These are phyloP conservation scores for Chelonoidis abingdonii DNA, from an alignment of 2,113 vertebrate species.

Conservation along the genomic window DNA sequence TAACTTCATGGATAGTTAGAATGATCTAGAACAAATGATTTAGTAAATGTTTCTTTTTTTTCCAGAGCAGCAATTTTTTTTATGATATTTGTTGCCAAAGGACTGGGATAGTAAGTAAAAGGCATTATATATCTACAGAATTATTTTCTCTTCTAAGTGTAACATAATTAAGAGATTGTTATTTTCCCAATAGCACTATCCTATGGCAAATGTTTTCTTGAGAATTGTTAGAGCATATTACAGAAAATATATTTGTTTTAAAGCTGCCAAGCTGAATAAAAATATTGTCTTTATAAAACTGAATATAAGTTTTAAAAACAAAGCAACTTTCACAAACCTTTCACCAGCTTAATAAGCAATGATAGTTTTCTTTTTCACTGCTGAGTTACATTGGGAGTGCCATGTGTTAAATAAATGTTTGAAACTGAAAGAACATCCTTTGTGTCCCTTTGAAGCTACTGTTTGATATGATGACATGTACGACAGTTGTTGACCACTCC, in stretches of 20 bases:
- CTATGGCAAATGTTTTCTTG: not conserved
- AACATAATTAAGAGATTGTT: not conserved
- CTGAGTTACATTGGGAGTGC: not conserved
- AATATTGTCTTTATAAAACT: not conserved
- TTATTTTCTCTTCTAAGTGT: not conserved
- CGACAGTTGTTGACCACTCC: not conserved
- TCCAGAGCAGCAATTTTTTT: constrained; percentile 21
- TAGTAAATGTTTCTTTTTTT: not conserved
- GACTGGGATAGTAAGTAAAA: constrained; percentile 46
- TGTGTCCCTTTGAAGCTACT: not conserved
- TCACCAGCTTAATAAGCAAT: not conserved
- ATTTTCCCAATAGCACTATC: not conserved
- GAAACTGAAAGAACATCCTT: not conserved
- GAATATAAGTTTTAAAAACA: not conserved
- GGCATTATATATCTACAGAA: not conserved
- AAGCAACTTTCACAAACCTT: not conserved
- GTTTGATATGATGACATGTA: not conserved
- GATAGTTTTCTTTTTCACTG: not conserved
- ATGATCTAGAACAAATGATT: not conserved
- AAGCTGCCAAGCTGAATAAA: not conserved
- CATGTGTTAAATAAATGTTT: not conserved
- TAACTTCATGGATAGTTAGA: not conserved
- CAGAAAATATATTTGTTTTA: not conserved
- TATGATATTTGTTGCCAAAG: constrained; percentile 52
- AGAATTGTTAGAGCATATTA: not conserved